Conservation (phyloP, 2,797 vertebrate genomes). For the Myotis daubentonii region DNA sequence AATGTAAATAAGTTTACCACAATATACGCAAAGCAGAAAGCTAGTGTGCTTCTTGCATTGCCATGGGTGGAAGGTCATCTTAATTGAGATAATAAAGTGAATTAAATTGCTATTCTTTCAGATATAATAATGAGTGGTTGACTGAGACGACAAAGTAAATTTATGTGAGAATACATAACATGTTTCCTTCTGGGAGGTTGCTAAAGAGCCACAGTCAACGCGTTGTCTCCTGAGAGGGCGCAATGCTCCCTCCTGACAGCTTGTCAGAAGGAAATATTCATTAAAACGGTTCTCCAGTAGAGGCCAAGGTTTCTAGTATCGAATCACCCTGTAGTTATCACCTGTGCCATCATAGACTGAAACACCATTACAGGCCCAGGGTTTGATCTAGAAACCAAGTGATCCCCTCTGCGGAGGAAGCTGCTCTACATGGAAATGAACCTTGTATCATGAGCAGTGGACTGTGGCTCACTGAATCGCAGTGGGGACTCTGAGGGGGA, state of each 20-base stretch:
- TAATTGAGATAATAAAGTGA: conserved; percentile 25
- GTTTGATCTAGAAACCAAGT: background rate
- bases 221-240: background rate
- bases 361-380: background rate
- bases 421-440: background rate
- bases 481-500: background rate
- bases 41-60: background rate
- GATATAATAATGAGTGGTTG: background rate
- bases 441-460: background rate
- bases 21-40: background rate
- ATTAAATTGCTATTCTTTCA: conserved; percentile 34
- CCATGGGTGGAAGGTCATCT: background rate
- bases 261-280: background rate
- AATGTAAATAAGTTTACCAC: background rate
- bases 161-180: background rate
- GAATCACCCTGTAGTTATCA: background rate
- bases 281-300: background rate
- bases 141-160: conserved; percentile 9
- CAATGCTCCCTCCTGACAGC: background rate
- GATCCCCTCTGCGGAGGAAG: background rate
- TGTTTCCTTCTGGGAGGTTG: background rate
- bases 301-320: background rate
- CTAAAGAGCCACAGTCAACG: conserved; percentile 8
- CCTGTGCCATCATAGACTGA: background rate
- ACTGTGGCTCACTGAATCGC: background rate